Evolutionary conservation across 2,888 invertebrate species (phyloP).

Genomic region (Pelosia muscerda): DNA sequence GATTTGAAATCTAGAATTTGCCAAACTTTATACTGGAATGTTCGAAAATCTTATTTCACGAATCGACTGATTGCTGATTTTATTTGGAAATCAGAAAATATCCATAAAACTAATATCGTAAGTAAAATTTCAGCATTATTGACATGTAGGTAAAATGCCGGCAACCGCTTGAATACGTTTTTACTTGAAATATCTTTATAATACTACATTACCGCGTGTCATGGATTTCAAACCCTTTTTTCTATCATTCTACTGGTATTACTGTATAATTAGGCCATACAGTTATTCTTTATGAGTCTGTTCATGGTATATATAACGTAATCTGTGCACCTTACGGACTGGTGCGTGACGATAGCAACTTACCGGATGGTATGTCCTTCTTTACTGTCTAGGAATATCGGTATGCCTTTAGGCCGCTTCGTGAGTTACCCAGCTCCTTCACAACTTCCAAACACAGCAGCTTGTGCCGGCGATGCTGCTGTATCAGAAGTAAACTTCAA

Average conservation of each 20-base stretch:
- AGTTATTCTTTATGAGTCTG: not conserved
- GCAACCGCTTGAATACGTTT: not conserved
- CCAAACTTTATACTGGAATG: not conserved
- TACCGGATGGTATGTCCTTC: too few relatives aligned
- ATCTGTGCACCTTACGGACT: too few relatives aligned
- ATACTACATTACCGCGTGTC: conserved; percentile 3
- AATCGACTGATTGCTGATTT: not conserved
- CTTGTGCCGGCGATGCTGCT: too few relatives aligned
- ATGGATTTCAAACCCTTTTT: not conserved
- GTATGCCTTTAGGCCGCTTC: too few relatives aligned
- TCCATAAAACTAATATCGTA: not conserved
- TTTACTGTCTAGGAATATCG: too few relatives aligned
- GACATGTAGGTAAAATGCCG: not conserved
- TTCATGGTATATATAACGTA: not conserved
- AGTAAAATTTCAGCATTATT: not conserved
- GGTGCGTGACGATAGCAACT: too few relatives aligned
- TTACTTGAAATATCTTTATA: not conserved
- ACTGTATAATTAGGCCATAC: not conserved
- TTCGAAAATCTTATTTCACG: not conserved
- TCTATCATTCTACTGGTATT: not conserved
- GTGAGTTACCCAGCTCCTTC: too few relatives aligned
- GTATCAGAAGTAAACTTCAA: too few relatives aligned
- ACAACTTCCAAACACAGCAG: too few relatives aligned
- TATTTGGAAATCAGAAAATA: conserved; percentile 1
- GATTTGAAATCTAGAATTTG: not conserved